Evolutionary conservation across 92 coral and sea anemone species (phyloP), one percentile per base, ranked within the genome.

Genomic region (Palythoa heliodiscus): DNA sequence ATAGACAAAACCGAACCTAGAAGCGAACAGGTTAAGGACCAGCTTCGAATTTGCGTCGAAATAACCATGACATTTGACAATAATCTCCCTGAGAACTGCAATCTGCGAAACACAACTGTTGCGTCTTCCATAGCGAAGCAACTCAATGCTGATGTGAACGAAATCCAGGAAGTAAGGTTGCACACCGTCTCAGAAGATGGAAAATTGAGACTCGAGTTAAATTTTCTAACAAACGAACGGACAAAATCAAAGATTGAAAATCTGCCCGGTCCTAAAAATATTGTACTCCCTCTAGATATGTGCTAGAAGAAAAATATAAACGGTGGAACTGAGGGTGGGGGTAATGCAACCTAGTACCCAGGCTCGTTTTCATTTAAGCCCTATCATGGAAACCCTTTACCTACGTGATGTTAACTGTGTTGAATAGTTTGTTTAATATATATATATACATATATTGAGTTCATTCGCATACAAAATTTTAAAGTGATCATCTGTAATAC

Each of bases 201-300:
- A 7, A 40, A 73, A 19, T 16, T 13, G 43, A 52, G 78, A 24
- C 55, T 73, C 11, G 39, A 43, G 60, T 23, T 73, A 48, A 73
- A 43, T 29, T 73, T 73, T 73, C 78, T 73, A 43, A 73, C 78
- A n/a, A 73, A 73, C 24, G 25, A 73, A 48, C 78, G 78, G 12
- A 57, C 48, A 48, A 47, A 20, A 48, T 73, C 24, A 47, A 50
- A 73, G 57, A 48, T 73, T 48, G 78, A 73, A 73, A 73, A 23
- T 29, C 19, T 48, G 58, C 75, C 35, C 1, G 43, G 19, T 25
- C 53, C 22, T 22, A 73, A 73, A 23, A 19, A 47, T 19, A 73
- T 73, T 52, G 54, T 48, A 11, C 58, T 73, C n/a, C 78, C 78
- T 7, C 19, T 73, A 11, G 35, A 73, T 73, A 48, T 37, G 57